Percentiles rank a stretch among this genome's conserved stretches.
phyloP scores from a whole-genome alignment of 2,888 invertebrate genomes.

The Cosmia trapezina region DNA sequence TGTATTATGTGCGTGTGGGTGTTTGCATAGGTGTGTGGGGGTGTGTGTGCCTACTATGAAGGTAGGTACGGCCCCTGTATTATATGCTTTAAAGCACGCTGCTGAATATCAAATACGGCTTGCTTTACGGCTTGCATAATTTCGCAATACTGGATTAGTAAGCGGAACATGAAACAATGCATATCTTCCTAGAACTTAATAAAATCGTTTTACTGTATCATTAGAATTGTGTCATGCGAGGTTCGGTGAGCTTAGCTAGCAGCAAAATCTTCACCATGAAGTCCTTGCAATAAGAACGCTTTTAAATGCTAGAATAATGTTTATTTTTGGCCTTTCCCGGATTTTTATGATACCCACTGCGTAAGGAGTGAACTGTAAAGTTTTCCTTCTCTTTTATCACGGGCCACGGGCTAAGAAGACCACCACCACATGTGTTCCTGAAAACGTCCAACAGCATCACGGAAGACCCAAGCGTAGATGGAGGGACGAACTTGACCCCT shows the following conservation, averaged over 20 bases:
- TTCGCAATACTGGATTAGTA: constrained; percentile 27
- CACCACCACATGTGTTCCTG: too few relatives aligned
- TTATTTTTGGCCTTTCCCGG: not conserved
- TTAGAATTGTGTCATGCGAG: constrained; percentile 17
- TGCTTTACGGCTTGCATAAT: constrained; percentile 18
- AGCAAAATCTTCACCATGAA: not conserved
- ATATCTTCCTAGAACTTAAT: constrained; percentile 22
- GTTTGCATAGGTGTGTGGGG: too few relatives aligned
- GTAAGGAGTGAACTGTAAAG: too few relatives aligned
- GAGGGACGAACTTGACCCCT: not conserved
- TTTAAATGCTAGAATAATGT: not conserved
- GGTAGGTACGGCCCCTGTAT: not conserved
- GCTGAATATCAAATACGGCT: constrained; percentile 26
- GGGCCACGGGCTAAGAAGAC: too few relatives aligned
- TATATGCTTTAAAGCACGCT: constrained; percentile 1
- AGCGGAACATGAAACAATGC: constrained; percentile 26
- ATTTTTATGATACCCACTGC: not conserved
- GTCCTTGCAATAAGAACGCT: not conserved
- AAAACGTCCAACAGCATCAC: not conserved
- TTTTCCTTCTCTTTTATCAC: not conserved
- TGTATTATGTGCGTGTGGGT: too few relatives aligned
- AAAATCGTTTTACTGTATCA: not conserved
- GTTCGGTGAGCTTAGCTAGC: not conserved
- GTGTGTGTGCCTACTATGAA: too few relatives aligned
- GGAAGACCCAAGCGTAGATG: not conserved